Conservation (phyloP, 2,888 invertebrate species). For the Calameuta idolon region DNA sequence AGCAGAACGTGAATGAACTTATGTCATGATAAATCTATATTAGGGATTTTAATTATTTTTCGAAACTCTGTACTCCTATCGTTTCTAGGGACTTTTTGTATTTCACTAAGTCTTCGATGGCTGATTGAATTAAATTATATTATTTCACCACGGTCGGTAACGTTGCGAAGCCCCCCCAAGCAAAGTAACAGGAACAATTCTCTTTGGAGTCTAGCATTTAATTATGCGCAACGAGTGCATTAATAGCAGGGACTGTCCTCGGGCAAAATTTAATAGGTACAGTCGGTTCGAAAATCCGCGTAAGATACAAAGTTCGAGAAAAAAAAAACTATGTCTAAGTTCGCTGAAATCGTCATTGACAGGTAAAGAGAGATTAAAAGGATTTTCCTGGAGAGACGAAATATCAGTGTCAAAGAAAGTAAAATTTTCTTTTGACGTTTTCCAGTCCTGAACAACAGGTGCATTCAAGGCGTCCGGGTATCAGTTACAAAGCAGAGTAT, state of each 20-base stretch:
- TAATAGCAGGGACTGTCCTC: background rate
- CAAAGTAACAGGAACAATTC: background rate
- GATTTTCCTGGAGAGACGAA: background rate
- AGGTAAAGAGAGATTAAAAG: background rate
- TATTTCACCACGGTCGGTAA: background rate
- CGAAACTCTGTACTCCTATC: background rate
- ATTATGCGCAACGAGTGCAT: background rate
- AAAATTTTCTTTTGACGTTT: background rate
- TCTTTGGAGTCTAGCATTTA: background rate
- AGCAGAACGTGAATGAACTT: background rate
- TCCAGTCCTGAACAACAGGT: constrained; percentile 23
- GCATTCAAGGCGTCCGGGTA: constrained; percentile 33
- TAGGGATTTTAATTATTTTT: background rate
- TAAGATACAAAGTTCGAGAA: background rate
- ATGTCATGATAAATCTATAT: background rate
- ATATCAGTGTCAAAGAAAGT: background rate
- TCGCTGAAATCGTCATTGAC: background rate
- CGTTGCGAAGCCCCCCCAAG: background rate
- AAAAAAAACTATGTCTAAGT: background rate
- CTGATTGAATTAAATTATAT: background rate
- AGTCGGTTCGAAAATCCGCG: background rate
- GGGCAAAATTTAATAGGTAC: background rate
- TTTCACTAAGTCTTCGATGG: background rate
- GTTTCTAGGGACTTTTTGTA: background rate
- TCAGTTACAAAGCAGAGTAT: constrained; percentile 46